Evolutionary conservation across 2,888 invertebrate species (phyloP), one percentile per base, ranked within the genome.

Genomic region (Cybosia mesomella): DNA sequence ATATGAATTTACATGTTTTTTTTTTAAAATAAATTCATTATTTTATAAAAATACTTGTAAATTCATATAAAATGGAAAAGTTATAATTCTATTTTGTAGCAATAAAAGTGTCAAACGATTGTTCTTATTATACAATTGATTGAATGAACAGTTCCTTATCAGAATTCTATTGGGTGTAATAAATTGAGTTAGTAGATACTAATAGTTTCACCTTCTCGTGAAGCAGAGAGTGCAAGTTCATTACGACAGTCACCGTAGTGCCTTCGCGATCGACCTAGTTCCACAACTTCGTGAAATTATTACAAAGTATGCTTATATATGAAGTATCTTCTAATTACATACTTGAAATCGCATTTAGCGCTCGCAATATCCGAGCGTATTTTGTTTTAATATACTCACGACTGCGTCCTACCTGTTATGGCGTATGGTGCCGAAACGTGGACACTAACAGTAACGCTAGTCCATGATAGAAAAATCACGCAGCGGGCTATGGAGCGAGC

Each of bases 211-310:
- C 21, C 21, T 15, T 32, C 18, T 21, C 11, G 4, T 1, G 28
- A 34, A n/a, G 22, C 11, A 53, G 11, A 54, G 13, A 0, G 7
- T 39, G 9, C 15, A 36, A 55, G 2, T 54, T 61, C 15, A 36
- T 53, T 28, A 32, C n/a, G 55, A 15, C 21, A 57, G 55, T 34
- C 53, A 66, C 43, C 8, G 15, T 15, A 21, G 0, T 10, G 21
- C 28, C 22, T 18, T 39, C 32, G 9, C n/a, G 22, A 67, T 58
- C 18, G 73, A 34, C 68, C 77, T 18, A 77, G 61, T 66, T 80
- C 67, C 70, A 72, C 70, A 72, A 72, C 75, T 78, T 22, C 34
- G 67, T 70, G 62, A 64, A 75, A 70, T 68, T 79, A 78, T 78
- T 70, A 67, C 39, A 59, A 69, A 49, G 39, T 57, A 55, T 57